Base-by-base conservation (phyloP, 2,797 vertebrate species). In the Selene dorsalis region DNA sequence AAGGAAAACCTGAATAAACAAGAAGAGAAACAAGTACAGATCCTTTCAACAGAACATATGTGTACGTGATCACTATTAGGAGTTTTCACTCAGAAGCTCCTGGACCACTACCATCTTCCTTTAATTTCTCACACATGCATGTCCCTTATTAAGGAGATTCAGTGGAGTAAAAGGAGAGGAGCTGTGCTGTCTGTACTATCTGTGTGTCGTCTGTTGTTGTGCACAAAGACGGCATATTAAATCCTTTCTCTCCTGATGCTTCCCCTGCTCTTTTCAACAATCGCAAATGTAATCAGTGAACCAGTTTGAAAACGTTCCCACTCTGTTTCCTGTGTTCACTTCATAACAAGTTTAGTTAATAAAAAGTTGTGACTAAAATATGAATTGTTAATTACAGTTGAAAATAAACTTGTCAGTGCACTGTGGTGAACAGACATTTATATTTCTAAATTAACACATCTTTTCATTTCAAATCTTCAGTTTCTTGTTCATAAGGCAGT, bases 261-360 rank as follows among this genome's bases (percentile, higher is more conserved):
- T 20, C 4, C 16, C 16, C 10, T 41, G 5, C 14, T 41, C 22
- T 41, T 55, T 9, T 14, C 28, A 28, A 56, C 26, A 16, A 56
- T 26, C 18, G 0, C 3, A 39, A 43, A 3, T 56, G 53, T 56
- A 30, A 56, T 56, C 53, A 16, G 16, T 30, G 26, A 56, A 2
- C 4, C 6, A 9, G 24, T 26, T 16, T 2, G 52, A 26, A 56
- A 28, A 30, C 26, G 3, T 7, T 56, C 14, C 30, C 30, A 26
- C 53, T 26, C 50, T 56, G 53, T 56, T 56, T 56, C 53, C 53
- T 56, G 53, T 30, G 17, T 28, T 56, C 13, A 55, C 16, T 55
- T 28, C 2, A 28, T 11, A 53, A 6, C 52, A 14, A 24, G 30
- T 68, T 18, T 11, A 5, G 7, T 60, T 32, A 14, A 14, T 20